A percentile compares a stretch with the other conserved stretches of the same genome.
Evolutionary conservation across 2,888 invertebrate species (phyloP).

Genomic region (Teleogryllus oceanicus): DNA sequence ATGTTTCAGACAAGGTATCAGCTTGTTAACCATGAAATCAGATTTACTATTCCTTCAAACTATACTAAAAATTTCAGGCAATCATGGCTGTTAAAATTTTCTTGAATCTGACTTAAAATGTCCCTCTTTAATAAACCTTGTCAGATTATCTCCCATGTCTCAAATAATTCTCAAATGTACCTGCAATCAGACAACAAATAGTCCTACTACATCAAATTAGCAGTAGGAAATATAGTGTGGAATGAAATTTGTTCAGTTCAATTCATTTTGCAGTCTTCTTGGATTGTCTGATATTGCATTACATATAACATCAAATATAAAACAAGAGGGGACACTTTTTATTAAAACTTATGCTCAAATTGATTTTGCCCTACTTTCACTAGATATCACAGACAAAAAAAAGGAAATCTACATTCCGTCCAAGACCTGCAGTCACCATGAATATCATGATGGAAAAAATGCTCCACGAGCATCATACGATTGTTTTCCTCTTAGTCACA

Average conservation of each 20-base stretch:
- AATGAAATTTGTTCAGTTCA: conserved; percentile 9
- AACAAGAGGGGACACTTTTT: background rate
- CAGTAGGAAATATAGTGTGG: background rate
- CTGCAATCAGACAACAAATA: background rate
- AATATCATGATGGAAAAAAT: conserved; percentile 4
- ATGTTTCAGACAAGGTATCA: background rate
- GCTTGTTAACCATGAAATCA: background rate
- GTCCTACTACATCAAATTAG: background rate
- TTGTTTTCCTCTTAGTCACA: background rate
- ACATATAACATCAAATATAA: conserved; percentile 9
- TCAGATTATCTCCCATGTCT: background rate
- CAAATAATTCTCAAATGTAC: background rate
- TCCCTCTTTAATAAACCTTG: background rate
- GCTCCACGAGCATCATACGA: background rate
- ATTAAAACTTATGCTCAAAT: conserved; percentile 10
- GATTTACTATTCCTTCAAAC: background rate
- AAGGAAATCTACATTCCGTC: background rate
- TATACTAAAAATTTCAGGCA: background rate
- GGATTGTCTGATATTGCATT: conserved; percentile 3
- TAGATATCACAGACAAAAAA: conserved; percentile 9
- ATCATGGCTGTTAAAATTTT: background rate
- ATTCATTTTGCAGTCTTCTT: background rate
- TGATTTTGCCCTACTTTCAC: background rate
- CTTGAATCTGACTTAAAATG: background rate
- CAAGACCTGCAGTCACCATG: conserved; percentile 18